phyloP scores from a whole-genome alignment of 2,888 invertebrate species.

The Spilarctia lutea region DNA sequence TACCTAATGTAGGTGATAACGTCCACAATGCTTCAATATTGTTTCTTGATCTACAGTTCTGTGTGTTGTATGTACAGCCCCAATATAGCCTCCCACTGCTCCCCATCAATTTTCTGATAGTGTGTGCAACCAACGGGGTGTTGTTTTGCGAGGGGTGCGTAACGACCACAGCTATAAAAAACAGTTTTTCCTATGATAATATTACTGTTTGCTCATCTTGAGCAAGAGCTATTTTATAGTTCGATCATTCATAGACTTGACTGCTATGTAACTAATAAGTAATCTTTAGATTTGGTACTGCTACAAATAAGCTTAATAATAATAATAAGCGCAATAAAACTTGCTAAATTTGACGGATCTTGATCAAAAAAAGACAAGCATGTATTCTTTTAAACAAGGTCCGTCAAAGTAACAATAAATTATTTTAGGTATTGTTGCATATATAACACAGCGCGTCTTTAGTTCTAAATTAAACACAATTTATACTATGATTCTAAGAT shows the following conservation, averaged over 20 bases:
- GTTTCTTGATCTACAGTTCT: slow-evolving; percentile 43
- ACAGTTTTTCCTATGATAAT: slow-evolving; percentile 63
- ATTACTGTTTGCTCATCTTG: slow-evolving; percentile 65
- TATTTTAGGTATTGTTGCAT: not conserved
- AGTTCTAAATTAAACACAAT: not conserved
- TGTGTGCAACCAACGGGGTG: slow-evolving; percentile 54
- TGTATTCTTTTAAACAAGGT: too few relatives aligned
- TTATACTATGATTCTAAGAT: not conserved
- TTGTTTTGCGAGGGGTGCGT: slow-evolving; percentile 59
- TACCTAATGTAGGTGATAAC: not conserved
- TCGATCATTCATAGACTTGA: not conserved
- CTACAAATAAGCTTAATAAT: too few relatives aligned
- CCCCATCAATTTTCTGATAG: slow-evolving; percentile 61
- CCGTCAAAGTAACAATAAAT: too few relatives aligned
- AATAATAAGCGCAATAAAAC: too few relatives aligned
- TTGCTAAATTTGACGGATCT: not conserved
- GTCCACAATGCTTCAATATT: slow-evolving; percentile 20
- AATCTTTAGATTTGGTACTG: too few relatives aligned
- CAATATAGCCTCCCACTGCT: slow-evolving; percentile 48
- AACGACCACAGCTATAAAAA: slow-evolving; percentile 59
- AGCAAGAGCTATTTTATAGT: not conserved
- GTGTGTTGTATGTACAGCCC: slow-evolving; percentile 37
- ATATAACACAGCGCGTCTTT: not conserved
- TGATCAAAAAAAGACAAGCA: not conserved
- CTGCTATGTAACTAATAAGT: too few relatives aligned